A percentile compares a stretch with the other conserved stretches of the same genome.
Conservation (phyloP, 2,113 vertebrate genomes). For the Atherinomorus stipes region DNA sequence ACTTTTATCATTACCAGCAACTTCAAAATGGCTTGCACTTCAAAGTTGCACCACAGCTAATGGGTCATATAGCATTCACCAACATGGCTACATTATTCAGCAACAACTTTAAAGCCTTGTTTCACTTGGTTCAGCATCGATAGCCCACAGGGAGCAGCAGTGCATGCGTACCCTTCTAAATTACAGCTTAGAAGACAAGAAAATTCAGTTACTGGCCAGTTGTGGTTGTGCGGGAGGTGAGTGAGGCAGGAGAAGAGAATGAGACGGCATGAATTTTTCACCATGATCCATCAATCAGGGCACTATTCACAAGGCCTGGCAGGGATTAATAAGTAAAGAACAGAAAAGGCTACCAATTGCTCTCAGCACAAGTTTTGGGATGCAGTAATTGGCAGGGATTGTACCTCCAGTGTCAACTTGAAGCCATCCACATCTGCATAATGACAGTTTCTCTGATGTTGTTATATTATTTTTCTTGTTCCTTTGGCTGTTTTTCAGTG, state of each 20-base stretch:
- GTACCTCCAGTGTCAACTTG: slow-evolving; percentile 65
- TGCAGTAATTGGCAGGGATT: slow-evolving; percentile 75
- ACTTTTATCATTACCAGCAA: slow-evolving; percentile 9
- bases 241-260: slow-evolving; percentile 44
- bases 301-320: slow-evolving; percentile 50
- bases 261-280: slow-evolving; percentile 67
- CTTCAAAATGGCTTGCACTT: slow-evolving; percentile 33
- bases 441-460: slow-evolving; percentile 65
- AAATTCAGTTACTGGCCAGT: slow-evolving; percentile 57
- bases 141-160: slow-evolving; percentile 45
- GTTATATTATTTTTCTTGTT: slow-evolving; percentile 55
- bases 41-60: slow-evolving; percentile 26
- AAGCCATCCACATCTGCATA: slow-evolving; percentile 51
- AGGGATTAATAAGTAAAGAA: slow-evolving; percentile 75
- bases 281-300: slow-evolving; percentile 65
- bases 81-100: slow-evolving; percentile 50
- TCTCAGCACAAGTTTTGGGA: slow-evolving; percentile 63
- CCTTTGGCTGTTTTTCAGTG: slow-evolving; percentile 53
- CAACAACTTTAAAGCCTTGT: slow-evolving; percentile 52
- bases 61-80: slow-evolving; percentile 38
- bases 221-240: slow-evolving; percentile 43
- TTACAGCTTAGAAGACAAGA: slow-evolving; percentile 49
- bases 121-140: slow-evolving; percentile 49
- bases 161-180: slow-evolving; percentile 51
- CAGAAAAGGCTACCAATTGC: slow-evolving; percentile 56